These are phyloP conservation scores for Cynopterus brachyotis DNA, from an alignment of 2,113 vertebrate genomes.

Conservation along the genomic window DNA sequence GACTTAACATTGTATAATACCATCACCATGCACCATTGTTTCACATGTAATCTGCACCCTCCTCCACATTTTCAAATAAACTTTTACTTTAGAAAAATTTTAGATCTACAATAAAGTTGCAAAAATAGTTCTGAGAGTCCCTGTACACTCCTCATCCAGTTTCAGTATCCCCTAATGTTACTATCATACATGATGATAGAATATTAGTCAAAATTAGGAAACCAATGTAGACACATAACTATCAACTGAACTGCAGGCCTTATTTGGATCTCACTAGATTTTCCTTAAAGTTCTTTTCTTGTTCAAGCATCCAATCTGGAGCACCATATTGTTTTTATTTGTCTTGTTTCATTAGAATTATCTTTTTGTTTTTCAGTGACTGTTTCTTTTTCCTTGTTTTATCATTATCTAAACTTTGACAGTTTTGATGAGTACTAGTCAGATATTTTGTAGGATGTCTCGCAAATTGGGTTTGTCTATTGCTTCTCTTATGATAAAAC, in stretches of 20 bases:
- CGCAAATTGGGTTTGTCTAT: not conserved
- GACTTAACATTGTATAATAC: not conserved
- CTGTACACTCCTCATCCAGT: not conserved
- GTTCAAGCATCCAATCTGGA: not conserved
- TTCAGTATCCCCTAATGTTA: not conserved
- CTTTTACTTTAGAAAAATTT: not conserved
- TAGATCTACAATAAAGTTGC: not conserved
- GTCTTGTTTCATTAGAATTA: not conserved
- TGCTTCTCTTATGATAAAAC: conserved; percentile 25
- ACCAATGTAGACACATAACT: not conserved
- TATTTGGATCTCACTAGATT: not conserved
- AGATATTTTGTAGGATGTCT: not conserved
- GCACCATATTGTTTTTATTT: not conserved
- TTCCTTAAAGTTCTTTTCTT: not conserved
- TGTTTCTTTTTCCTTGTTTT: not conserved
- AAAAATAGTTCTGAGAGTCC: not conserved
- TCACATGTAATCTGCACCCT: not conserved
- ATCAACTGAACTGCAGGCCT: not conserved
- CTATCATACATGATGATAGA: not conserved
- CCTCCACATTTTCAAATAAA: not conserved
- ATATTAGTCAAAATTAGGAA: not conserved
- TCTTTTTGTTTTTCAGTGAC: not conserved
- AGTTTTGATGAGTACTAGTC: not conserved
- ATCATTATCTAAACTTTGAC: not conserved
- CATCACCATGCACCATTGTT: not conserved